phyloP scores from a whole-genome alignment of 2,113 vertebrate species.

The Xenopus laevis region DNA sequence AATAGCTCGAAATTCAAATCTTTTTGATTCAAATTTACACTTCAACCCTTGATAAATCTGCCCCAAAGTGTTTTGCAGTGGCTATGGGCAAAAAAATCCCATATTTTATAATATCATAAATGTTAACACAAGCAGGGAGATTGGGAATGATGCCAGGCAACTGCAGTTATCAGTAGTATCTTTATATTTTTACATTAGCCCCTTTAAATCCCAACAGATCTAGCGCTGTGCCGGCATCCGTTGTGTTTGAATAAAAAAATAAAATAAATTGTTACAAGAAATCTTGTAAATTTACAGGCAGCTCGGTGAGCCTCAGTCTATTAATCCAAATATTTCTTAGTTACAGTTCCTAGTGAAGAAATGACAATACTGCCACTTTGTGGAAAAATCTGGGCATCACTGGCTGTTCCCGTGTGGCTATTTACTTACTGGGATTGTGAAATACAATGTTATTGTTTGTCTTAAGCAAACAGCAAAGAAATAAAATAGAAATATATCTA shows the following conservation, averaged over 20 bases:
- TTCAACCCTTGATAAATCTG: too few relatives aligned
- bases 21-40: too few relatives aligned
- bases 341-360: conserved; percentile 46
- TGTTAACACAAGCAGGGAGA: neutral
- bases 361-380: conserved; percentile 89
- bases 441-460: too few relatives aligned
- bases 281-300: conserved; percentile 80
- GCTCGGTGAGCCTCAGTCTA: conserved; percentile 79
- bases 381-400: conserved; percentile 52
- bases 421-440: too few relatives aligned
- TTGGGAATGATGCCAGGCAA: neutral
- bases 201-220: neutral
- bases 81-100: neutral
- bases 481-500: too few relatives aligned
- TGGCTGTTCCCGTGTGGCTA: neutral
- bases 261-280: conserved; percentile 92
- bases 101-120: neutral
- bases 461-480: too few relatives aligned
- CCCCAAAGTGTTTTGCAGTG: neutral
- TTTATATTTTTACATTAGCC: conserved; percentile 3
- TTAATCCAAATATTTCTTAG: conserved; percentile 77
- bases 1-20: too few relatives aligned
- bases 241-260: conserved; percentile 79
- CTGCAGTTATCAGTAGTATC: neutral
- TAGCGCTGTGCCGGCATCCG: conserved; percentile 45